phyloP scores from a whole-genome alignment of 2,888 invertebrate genomes.

The Ommatoiulus sabulosus region DNA sequence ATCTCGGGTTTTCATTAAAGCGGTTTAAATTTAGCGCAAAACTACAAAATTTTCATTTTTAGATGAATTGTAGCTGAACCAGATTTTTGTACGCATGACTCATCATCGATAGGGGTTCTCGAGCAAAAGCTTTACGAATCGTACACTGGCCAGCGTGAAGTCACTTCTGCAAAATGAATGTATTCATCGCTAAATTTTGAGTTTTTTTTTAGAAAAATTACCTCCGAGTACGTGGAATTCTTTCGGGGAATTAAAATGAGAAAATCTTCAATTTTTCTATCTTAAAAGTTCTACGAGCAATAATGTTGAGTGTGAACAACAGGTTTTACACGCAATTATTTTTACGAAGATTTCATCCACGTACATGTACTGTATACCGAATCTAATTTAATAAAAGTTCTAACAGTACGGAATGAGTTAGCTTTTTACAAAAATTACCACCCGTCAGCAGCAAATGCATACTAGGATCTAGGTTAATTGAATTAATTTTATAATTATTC shows the following conservation, averaged over 20 bases:
- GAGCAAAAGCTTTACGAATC: no score
- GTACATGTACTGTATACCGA: neutral
- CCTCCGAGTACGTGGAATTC: no score
- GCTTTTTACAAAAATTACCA: neutral
- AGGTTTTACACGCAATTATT: neutral
- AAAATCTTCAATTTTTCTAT: neutral
- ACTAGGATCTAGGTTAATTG: constrained; percentile 6
- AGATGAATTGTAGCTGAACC: neutral
- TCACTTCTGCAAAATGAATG: no score
- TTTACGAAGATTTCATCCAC: neutral
- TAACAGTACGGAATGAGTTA: neutral
- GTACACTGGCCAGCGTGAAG: no score
- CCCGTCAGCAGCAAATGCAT: neutral
- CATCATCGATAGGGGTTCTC: neutral
- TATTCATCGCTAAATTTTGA: no score
- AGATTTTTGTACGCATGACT: neutral
- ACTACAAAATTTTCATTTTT: neutral
- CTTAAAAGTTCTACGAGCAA: neutral
- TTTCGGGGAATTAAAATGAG: no score
- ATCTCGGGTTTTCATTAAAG: neutral
- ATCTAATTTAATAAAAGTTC: neutral
- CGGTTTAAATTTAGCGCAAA: constrained; percentile 19
- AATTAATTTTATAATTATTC: constrained; percentile 22
- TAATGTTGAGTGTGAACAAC: neutral
- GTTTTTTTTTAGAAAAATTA: no score